These are phyloP conservation scores for Lasioglossum villosulum DNA, from an alignment of 2,888 invertebrate genomes.

Conservation along the genomic window DNA sequence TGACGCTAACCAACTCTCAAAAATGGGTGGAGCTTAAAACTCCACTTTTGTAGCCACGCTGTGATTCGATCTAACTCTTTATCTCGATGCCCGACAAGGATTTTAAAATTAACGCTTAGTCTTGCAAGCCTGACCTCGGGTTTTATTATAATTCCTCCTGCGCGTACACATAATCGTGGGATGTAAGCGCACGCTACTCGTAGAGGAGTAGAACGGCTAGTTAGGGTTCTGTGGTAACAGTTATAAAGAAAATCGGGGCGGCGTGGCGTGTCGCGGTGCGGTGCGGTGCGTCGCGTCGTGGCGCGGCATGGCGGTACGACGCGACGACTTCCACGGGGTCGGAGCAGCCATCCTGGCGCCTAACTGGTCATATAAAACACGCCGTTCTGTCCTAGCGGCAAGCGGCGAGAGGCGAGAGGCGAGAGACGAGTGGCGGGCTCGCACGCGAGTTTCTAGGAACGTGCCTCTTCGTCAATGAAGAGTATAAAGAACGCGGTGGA, in stretches of 20 bases:
- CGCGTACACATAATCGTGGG: not conserved
- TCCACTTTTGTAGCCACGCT: not conserved
- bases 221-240: slow-evolving; percentile 8
- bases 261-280: not conserved
- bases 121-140: slow-evolving; percentile 33
- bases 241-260: slow-evolving; percentile 46
- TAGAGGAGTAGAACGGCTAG: not conserved
- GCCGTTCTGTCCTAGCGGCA: slow-evolving; percentile 50
- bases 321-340: slow-evolving; percentile 63
- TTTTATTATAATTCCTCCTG: slow-evolving; percentile 22
- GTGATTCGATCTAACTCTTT: not conserved
- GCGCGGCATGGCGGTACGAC: slow-evolving; percentile 1
- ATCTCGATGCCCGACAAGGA: not conserved
- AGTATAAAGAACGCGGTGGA: slow-evolving; percentile 47
- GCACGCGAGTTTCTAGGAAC: slow-evolving; percentile 69
- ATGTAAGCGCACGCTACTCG: slow-evolving; percentile 22
- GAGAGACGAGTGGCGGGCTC: slow-evolving; percentile 40
- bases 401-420: slow-evolving; percentile 12
- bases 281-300: not conserved
- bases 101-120: not conserved
- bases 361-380: slow-evolving; percentile 69
- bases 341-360: slow-evolving; percentile 71
- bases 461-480: slow-evolving; percentile 47
- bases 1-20: not conserved
- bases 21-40: not conserved